A percentile compares a stretch with the other conserved stretches of the same genome.
Evolutionary conservation across 2,888 invertebrate genomes (phyloP).

Genomic region (Diachrysia chrysitis): DNA sequence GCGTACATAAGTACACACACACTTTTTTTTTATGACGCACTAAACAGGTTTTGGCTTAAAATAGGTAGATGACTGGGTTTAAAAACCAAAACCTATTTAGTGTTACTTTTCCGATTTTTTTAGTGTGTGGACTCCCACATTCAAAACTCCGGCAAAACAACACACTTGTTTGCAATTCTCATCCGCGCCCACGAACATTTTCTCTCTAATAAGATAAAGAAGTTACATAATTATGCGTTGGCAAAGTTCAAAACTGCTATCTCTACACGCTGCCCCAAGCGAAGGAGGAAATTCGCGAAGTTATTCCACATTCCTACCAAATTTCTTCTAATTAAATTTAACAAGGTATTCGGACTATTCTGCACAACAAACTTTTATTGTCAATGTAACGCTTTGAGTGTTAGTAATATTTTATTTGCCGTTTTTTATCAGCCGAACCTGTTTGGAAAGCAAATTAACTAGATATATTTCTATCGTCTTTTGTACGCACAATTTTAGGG

Average conservation of each 20-base stretch:
- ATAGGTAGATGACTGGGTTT: no score
- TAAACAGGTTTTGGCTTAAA: no score
- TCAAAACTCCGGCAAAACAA: neutral
- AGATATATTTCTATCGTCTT: neutral
- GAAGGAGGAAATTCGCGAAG: constrained; percentile 51
- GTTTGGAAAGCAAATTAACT: neutral
- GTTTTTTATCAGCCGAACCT: neutral
- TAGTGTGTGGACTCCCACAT: no score
- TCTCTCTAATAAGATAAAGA: constrained; percentile 11
- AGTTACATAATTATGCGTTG: constrained; percentile 8
- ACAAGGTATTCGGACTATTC: constrained; percentile 37
- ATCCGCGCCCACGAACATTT: constrained; percentile 43
- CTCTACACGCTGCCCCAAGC: constrained; percentile 15
- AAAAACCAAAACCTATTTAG: no score
- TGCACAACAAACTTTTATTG: constrained; percentile 45
- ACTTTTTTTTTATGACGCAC: no score
- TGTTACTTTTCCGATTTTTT: no score
- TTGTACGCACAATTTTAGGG: neutral
- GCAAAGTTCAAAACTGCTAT: constrained; percentile 11
- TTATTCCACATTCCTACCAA: constrained; percentile 51
- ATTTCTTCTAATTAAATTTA: constrained; percentile 62
- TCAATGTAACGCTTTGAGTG: constrained; percentile 14
- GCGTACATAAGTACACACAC: no score
- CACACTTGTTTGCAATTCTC: constrained; percentile 62
- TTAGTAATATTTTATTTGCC: neutral